These are phyloP conservation scores for Myxocyprinus asiaticus DNA, from an alignment of 2,113 vertebrate genomes.

Conservation along the genomic window DNA sequence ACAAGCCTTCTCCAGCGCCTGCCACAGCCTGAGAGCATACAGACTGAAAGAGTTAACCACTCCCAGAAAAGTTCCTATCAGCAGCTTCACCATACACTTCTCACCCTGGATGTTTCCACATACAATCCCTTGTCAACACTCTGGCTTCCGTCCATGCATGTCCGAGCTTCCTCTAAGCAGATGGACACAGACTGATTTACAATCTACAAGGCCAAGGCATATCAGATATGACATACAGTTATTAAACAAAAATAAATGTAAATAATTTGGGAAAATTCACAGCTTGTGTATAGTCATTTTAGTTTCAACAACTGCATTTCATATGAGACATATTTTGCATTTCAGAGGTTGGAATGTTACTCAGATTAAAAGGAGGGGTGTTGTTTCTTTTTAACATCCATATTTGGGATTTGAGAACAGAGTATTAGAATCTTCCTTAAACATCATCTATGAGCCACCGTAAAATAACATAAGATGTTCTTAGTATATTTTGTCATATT, in stretches of 20 bases:
- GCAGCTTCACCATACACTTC: constrained; percentile 46
- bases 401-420: too few relatives aligned
- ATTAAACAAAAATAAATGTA: not conserved
- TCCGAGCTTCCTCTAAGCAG: constrained; percentile 46
- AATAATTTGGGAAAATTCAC: constrained; percentile 26
- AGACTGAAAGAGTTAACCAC: constrained; percentile 43
- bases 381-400: not conserved
- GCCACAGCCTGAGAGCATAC: not conserved
- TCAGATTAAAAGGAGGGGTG: not conserved
- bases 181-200: constrained; percentile 30
- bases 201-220: constrained; percentile 34
- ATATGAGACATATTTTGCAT: constrained; percentile 9
- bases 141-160: constrained; percentile 26
- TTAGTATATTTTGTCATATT: constrained; percentile 32
- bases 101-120: constrained; percentile 39
- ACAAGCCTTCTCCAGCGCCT: constrained; percentile 51
- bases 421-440: not conserved
- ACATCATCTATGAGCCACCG: constrained; percentile 3
- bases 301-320: constrained; percentile 8
- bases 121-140: constrained; percentile 17
- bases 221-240: constrained; percentile 16
- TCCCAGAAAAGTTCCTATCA: constrained; percentile 26
- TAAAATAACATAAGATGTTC: constrained; percentile 12
- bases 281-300: not conserved
- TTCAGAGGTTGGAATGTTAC: constrained; percentile 13